Evolutionary conservation across 2,797 vertebrate genomes (phyloP).

Genomic region (Cossypha dichroa): DNA sequence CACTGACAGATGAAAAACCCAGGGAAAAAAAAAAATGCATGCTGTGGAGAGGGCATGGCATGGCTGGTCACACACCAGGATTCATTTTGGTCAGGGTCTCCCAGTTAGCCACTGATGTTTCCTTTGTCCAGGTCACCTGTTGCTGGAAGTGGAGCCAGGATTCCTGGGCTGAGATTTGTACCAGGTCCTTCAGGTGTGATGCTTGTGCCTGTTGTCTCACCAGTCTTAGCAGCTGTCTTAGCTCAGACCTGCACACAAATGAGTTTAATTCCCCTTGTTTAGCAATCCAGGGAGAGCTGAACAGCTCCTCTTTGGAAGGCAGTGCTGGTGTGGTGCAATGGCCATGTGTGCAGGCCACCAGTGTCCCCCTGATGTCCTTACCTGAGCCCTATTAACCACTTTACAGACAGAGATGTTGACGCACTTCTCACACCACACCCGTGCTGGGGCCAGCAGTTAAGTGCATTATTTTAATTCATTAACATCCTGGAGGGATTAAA

Average conservation of each 20-base stretch:
- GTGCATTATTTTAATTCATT: neutral
- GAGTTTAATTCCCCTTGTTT: neutral
- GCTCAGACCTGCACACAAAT: neutral
- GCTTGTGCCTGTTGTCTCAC: neutral
- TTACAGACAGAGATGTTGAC: neutral
- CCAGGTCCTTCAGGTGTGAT: neutral
- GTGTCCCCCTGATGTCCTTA: neutral
- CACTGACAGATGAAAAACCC: neutral
- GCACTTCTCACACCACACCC: neutral
- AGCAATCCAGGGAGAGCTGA: neutral
- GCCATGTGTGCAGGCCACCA: neutral
- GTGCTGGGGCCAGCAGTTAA: neutral
- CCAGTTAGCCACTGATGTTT: neutral
- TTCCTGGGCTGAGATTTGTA: neutral
- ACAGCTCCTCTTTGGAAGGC: neutral
- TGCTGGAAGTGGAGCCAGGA: neutral
- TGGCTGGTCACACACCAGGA: neutral
- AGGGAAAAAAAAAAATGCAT: rapidly evolving
- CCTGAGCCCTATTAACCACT: neutral
- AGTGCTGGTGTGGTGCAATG: rapidly evolving
- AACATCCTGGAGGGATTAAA: neutral
- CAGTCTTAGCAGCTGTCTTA: neutral
- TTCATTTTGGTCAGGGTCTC: neutral
- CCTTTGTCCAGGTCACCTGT: neutral
- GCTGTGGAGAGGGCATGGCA: neutral